Base-by-base conservation (phyloP, 2,888 invertebrate species). In the Eledona agricola region DNA sequence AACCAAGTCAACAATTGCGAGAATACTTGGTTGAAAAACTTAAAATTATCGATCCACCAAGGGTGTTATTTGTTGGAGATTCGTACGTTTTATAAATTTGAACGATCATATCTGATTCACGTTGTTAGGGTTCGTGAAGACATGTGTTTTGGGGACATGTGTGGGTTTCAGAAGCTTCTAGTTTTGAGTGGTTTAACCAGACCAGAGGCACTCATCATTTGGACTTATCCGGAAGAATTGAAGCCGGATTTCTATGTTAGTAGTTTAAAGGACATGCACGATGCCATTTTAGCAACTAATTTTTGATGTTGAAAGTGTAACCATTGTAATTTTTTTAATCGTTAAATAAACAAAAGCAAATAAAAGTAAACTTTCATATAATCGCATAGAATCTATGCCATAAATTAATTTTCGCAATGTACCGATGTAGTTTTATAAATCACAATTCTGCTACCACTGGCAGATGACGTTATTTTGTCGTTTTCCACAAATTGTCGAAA, bases 51-150 rank as follows among this genome's bases (percentile, higher is more conserved):
- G 80, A 89, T 57, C 82, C 89, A 0, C 76, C 78, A 12, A 78
- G 86, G 51, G 86, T 89, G 0, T 75, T 94, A 10, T 92, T 94
- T 79, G 84, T 93, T 65, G 94, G 94, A 22, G 94, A 94, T 71
- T 85, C 88, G 84, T 88, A 72, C 79, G 79, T 78, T 2, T 3
- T 2, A 19, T n/a, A 11, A 11, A 29, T 25, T 29, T n/a, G n/a
- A n/a, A n/a, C n/a, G 15, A 29, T 5, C 7, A n/a, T 6, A 10
- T 29, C 13, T 13, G 7, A 29, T 29, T 29, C n/a, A n/a, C n/a
- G n/a, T 29, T 12, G 11, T 29, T 77, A 88, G 88, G 73, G 80
- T 88, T 25, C 85, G 86, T 56, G 90, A 92, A 65, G 93, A 94
- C 72, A 83, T 94, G 15, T 80, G 81, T 0, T 83, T 93, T 62